Evolutionary conservation across 2,888 invertebrate species (phyloP).

Genomic region (Yponomeuta sedellus): DNA sequence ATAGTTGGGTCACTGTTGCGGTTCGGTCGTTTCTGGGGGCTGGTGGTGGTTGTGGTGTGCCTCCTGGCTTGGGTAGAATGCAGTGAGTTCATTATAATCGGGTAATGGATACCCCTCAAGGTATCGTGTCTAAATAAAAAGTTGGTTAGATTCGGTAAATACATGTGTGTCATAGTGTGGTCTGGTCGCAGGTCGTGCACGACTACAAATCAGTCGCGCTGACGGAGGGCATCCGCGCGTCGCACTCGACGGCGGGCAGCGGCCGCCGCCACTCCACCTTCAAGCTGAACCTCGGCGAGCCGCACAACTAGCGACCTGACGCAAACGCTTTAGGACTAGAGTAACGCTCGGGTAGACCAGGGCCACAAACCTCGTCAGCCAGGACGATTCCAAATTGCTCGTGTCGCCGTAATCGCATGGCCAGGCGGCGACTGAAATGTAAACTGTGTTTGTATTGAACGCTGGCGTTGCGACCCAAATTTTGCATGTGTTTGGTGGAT

Average conservation of each 20-base stretch:
- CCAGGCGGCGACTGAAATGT: neutral
- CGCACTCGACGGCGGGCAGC: conserved; percentile 49
- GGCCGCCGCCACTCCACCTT: conserved; percentile 41
- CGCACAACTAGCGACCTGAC: conserved; percentile 14
- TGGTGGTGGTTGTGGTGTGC: conserved; percentile 38
- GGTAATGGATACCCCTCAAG: no score
- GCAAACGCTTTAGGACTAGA: neutral
- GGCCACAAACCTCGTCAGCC: neutral
- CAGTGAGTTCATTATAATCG: conserved; percentile 93
- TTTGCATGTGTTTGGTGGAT: neutral
- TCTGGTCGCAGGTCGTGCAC: neutral
- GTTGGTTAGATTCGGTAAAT: no score
- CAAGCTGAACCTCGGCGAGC: conserved; percentile 34
- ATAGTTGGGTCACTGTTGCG: conserved; percentile 28
- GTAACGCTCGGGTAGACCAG: neutral
- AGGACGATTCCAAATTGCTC: neutral
- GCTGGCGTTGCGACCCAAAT: neutral
- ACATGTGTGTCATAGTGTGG: neutral
- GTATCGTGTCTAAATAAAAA: no score
- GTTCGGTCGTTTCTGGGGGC: conserved; percentile 30
- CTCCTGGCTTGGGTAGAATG: conserved; percentile 62
- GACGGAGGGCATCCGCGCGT: conserved; percentile 34
- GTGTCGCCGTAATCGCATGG: neutral
- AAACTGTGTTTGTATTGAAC: neutral
- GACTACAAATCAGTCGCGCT: neutral